Evolutionary conservation across 2,888 invertebrate species (phyloP), one percentile per base, ranked within the genome.

Genomic region (Thyatira batis): DNA sequence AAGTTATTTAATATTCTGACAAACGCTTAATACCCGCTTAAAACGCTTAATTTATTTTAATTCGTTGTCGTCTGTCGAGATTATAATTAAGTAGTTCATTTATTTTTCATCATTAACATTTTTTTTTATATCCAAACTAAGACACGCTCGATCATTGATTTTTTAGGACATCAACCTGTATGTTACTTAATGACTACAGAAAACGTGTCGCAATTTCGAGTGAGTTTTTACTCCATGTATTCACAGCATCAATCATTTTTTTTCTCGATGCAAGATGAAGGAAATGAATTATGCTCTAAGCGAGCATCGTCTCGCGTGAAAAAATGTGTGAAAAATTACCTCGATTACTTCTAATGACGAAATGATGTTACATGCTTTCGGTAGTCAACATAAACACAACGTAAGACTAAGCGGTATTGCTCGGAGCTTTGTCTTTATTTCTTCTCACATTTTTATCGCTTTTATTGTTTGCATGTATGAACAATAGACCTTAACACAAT

Each of bases 251-350:
- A 88, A 90, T 90, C 89, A 89, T 82, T 76, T 85, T 87, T 83
- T 87, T 77, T 69, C 57, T 60, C 69, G 68, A 78, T 77, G 75
- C 76, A 78, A 78, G 76, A 73, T 70, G 78, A 79, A 82, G 88
- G 81, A 85, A 87, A 85, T 82, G 82, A 86, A 74, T 76, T 73
- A 84, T 74, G 74, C 69, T 76, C 72, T 78, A 80, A 85, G 80
- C 80, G 80, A 78, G 78, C 68, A 73, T 77, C 69, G 71, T 75
- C 74, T 80, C 72, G 77, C 77, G 80, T 82, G 78, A 80, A 84
- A 87, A 87, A 87, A 84, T 81, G 83, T 83, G 84, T 85, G 87
- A 88, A 87, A 87, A 84, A 89, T 87, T 81, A 76, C 85, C 72
- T 73, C 83, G 78, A 84, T 87, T 85, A 86, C 76, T 68, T 69